Percentiles rank a stretch among this genome's conserved stretches.
phyloP scores from a whole-genome alignment of 2,888 invertebrate species.

The Drosophila affinis region DNA sequence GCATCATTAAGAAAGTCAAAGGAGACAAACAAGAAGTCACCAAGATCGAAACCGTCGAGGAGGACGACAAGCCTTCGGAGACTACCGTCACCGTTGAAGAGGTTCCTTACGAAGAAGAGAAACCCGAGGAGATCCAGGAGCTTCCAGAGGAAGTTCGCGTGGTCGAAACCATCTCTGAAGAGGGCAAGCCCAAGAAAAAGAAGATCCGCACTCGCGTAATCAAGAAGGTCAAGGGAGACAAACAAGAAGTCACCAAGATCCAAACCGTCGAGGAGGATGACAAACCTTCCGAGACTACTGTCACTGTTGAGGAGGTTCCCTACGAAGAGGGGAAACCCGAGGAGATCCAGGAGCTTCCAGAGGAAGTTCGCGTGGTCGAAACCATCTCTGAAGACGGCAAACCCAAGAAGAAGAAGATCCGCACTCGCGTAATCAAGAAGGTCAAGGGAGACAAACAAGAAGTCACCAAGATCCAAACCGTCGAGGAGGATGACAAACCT shows the following conservation, averaged over 20 bases:
- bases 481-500: conserved; percentile 37
- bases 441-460: conserved; percentile 40
- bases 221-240: conserved; percentile 40
- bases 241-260: conserved; percentile 39
- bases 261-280: conserved; percentile 35
- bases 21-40: conserved; percentile 57
- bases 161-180: conserved; percentile 25
- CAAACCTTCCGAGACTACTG: conserved; percentile 25
- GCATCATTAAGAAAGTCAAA: conserved; percentile 52
- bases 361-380: conserved; percentile 36
- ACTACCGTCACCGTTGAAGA: conserved; percentile 57
- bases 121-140: conserved; percentile 24
- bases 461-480: conserved; percentile 39
- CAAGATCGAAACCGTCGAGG: conserved; percentile 60
- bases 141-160: conserved; percentile 35
- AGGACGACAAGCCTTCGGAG: conserved; percentile 53
- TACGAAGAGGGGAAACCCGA: conserved; percentile 31
- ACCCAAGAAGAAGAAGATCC: conserved; percentile 44
- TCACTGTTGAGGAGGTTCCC: conserved; percentile 24
- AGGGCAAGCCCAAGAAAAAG: conserved; percentile 32
- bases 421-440: conserved; percentile 41
- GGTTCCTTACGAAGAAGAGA: conserved; percentile 17
- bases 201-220: conserved; percentile 39
- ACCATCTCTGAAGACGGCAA: conserved; percentile 30
- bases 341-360: conserved; percentile 33